phyloP scores from a whole-genome alignment of 2,797 vertebrate species.

The Rachycentron canadum region DNA sequence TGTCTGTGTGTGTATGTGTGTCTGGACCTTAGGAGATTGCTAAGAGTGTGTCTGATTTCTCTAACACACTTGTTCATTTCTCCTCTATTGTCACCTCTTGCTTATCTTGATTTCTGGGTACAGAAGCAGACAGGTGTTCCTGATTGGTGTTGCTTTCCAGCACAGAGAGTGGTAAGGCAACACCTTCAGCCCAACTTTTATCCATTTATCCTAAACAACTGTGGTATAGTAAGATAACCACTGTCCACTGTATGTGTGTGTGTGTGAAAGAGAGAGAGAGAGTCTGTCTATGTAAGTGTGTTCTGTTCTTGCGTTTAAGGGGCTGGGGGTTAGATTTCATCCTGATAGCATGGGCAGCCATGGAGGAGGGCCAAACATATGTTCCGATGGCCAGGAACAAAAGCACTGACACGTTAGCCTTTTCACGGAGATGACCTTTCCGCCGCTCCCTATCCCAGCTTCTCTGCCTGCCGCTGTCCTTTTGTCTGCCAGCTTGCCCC shows the following conservation, averaged over 20 bases:
- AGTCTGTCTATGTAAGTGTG: conserved; percentile 57
- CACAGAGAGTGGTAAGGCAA: conserved; percentile 67
- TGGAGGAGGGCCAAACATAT: conserved; percentile 87
- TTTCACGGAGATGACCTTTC: conserved; percentile 94
- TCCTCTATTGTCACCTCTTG: conserved; percentile 61
- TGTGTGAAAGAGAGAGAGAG: conserved; percentile 36
- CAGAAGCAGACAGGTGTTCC: conserved; percentile 76
- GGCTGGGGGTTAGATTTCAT: conserved; percentile 84
- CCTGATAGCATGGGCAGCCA: conserved; percentile 80
- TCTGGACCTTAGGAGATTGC: too few relatives aligned
- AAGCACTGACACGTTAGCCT: conserved; percentile 91
- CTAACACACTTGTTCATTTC: conserved; percentile 57
- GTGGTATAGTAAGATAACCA: conserved; percentile 73
- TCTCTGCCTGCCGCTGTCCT: conserved; percentile 88
- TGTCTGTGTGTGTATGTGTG: background rate
- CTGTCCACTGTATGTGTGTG: conserved; percentile 47
- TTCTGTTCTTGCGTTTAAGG: conserved; percentile 76
- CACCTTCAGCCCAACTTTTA: conserved; percentile 70
- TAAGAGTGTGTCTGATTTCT: conserved; percentile 32
- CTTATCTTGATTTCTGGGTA: conserved; percentile 72
- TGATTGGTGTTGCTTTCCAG: conserved; percentile 57
- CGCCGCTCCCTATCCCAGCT: conserved; percentile 83
- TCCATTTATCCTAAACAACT: conserved; percentile 78
- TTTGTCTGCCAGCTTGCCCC: conserved; percentile 92
- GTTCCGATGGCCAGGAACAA: conserved; percentile 88